Percentiles rank a stretch among this genome's conserved stretches.
phyloP scores from a whole-genome alignment of 2,888 invertebrate species.

The Muschampia plurimacula region DNA sequence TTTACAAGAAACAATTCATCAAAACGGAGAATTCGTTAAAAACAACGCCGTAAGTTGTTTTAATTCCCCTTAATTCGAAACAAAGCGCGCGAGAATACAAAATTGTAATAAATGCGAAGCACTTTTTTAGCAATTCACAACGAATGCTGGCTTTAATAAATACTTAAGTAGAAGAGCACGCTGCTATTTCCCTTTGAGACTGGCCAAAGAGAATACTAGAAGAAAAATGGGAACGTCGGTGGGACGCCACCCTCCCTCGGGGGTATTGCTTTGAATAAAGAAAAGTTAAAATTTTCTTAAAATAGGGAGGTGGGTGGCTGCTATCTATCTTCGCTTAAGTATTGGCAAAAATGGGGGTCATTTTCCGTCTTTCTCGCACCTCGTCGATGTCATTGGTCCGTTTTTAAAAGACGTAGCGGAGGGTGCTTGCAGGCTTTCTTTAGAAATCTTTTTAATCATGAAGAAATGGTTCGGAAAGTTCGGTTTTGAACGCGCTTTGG shows the following conservation, averaged over 20 bases:
- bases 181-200: constrained; percentile 80
- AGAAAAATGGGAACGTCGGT: constrained; percentile 71
- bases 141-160: constrained; percentile 82
- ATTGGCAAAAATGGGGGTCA: constrained; percentile 82
- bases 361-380: constrained; percentile 63
- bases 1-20: neutral
- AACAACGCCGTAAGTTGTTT: constrained; percentile 40
- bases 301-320: constrained; percentile 64
- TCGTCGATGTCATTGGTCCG: constrained; percentile 69
- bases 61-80: constrained; percentile 37
- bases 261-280: constrained; percentile 77
- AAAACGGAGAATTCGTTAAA: constrained; percentile 32
- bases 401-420: constrained; percentile 62
- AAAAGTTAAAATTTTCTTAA: constrained; percentile 85
- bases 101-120: constrained; percentile 55
- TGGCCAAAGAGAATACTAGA: constrained; percentile 80
- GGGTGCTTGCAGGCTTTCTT: constrained; percentile 48
- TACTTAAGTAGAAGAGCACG: constrained; percentile 71
- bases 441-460: constrained; percentile 39
- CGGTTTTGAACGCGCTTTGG: constrained; percentile 15
- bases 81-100: constrained; percentile 36
- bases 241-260: constrained; percentile 49
- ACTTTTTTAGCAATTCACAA: constrained; percentile 73
- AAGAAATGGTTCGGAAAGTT: constrained; percentile 32
- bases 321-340: constrained; percentile 84